Evolutionary conservation across 2,888 invertebrate species (phyloP), one percentile per base, ranked within the genome.

Genomic region (Hylaea fasciaria): DNA sequence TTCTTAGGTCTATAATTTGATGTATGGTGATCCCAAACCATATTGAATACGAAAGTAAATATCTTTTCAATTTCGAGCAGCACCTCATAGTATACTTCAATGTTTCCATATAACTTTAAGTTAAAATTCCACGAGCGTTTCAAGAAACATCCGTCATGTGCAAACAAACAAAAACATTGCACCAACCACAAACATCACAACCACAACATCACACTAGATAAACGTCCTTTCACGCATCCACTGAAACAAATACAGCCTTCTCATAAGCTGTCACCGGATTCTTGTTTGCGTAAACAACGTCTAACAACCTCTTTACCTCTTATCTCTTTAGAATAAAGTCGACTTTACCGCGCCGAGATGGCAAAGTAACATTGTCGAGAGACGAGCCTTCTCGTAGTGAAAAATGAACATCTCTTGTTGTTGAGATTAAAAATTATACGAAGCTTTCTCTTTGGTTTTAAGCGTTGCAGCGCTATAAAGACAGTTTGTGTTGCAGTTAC

Each of bases 401-500:
- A 88, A 91, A 91, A 90, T 89, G 89, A 91, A 82, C 89, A 87
- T 84, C 85, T 83, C 87, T 62, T 76, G 81, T 80, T 78, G 85
- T 83, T 75, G 85, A 81, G 89, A 90, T 90, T 90, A 89, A 91
- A 91, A 89, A 89, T 88, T 86, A 89, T 83, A 77, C 81, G 76
- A 74, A 63, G 74, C 80, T 85, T 88, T 86, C 46, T 50, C 81
- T 80, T 72, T 48, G 62, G 63, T 67, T 55, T 66, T 63, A 65
- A 70, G 66, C 65, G 71, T 68, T 67, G 62, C 62, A 65, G 72
- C 58, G 62, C 35, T 14, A 50, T 51, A 54, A 52, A 62, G 63
- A 64, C 60, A 56, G 61, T 70, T 66, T 64, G 67, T 63, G 61
- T 64, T 54, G 61, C 44, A 43, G 48, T 63, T 63, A 62, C 41